Conservation (phyloP, 2,113 vertebrate genomes). For the Hassar affinis region DNA sequence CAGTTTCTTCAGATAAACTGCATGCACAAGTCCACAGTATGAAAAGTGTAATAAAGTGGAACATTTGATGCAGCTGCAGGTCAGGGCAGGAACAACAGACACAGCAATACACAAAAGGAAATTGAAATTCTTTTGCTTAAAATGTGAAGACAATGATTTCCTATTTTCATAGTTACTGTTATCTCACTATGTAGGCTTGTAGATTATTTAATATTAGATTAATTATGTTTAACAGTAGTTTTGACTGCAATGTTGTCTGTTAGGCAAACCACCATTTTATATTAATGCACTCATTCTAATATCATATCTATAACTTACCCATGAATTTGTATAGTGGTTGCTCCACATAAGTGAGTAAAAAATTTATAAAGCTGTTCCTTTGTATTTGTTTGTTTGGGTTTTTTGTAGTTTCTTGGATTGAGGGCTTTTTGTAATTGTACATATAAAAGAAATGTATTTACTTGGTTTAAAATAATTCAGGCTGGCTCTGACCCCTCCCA, state of each 20-base stretch:
- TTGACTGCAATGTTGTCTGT: background rate
- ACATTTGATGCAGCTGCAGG: conserved; percentile 13
- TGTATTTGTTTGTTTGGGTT: background rate
- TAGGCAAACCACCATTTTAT: background rate
- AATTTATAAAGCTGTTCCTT: background rate
- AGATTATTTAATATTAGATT: background rate
- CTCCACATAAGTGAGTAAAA: background rate
- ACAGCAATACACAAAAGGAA: conserved; percentile 38
- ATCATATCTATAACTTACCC: background rate
- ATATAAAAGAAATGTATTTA: background rate
- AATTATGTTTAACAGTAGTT: background rate
- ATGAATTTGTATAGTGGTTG: background rate
- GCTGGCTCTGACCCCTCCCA: too few species aligned
- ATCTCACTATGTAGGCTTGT: background rate
- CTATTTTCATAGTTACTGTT: conserved; percentile 11
- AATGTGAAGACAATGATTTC: conserved; percentile 35
- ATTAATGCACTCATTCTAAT: background rate
- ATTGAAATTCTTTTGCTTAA: conserved; percentile 24
- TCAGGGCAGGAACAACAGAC: conserved; percentile 5
- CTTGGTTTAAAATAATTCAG: too few species aligned
- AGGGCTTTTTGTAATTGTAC: background rate
- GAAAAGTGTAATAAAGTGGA: background rate
- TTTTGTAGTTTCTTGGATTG: too few species aligned
- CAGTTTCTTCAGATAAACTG: background rate
- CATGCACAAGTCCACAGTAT: background rate